These are phyloP conservation scores for Brachionichthys hirsutus DNA, from an alignment of 2,113 vertebrate species.

Conservation along the genomic window DNA sequence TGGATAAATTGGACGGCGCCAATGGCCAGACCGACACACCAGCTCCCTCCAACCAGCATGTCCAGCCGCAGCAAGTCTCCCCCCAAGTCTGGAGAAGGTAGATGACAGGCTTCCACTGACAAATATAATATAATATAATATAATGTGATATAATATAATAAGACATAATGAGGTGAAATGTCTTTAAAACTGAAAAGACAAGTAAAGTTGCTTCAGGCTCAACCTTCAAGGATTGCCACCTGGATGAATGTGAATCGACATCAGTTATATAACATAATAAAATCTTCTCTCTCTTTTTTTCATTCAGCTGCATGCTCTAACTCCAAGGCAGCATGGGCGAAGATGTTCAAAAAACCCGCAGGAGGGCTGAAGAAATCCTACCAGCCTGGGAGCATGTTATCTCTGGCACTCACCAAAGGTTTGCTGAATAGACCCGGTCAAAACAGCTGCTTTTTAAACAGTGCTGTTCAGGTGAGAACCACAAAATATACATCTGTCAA, in stretches of 20 bases:
- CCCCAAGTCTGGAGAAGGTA: constrained; percentile 69
- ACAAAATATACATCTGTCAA: too few species aligned
- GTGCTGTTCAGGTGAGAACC: constrained; percentile 92
- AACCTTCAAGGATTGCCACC: too few species aligned
- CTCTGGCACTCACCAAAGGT: constrained; percentile 93
- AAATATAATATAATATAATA: constrained; percentile 7
- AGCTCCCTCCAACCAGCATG: constrained; percentile 65
- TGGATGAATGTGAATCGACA: too few species aligned
- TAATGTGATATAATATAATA: too few species aligned
- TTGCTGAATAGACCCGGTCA: constrained; percentile 95
- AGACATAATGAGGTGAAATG: too few species aligned
- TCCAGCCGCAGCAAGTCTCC: constrained; percentile 72
- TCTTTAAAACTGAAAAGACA: too few species aligned
- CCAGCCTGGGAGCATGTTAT: constrained; percentile 94
- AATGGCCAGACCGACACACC: constrained; percentile 60
- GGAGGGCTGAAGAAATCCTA: constrained; percentile 90
- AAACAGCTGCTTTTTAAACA: constrained; percentile 99
- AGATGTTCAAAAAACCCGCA: constrained; percentile 90
- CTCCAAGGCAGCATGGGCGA: constrained; percentile 90
- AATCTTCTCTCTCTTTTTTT: background rate
- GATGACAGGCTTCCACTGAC: constrained; percentile 30
- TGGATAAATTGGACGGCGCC: constrained; percentile 67
- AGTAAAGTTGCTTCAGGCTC: too few species aligned
- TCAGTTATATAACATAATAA: too few species aligned
- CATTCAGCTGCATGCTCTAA: constrained; percentile 63